These are phyloP conservation scores for Buphagus erythrorhynchus DNA, from an alignment of 2,797 vertebrate species.

Conservation along the genomic window DNA sequence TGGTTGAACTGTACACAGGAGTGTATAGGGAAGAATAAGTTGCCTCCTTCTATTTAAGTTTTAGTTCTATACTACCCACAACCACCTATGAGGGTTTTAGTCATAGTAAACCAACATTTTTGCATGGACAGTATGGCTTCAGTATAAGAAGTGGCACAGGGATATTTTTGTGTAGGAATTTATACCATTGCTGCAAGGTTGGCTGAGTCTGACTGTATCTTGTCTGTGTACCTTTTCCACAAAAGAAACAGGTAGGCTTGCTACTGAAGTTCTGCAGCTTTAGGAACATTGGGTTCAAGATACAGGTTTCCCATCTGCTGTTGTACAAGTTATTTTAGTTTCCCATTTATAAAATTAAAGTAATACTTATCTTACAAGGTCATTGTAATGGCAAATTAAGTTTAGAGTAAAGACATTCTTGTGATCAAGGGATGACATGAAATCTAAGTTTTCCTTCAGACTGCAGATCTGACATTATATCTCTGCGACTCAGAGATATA, in stretches of 20 bases:
- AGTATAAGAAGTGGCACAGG: neutral
- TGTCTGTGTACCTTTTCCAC: neutral
- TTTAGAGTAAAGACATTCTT: neutral
- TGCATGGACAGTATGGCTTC: neutral
- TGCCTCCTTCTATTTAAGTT: neutral
- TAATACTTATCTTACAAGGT: neutral
- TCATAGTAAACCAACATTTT: neutral
- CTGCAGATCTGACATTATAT: neutral
- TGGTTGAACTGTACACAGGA: neutral
- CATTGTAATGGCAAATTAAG: slow-evolving; percentile 27
- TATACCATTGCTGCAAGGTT: neutral
- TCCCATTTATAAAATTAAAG: neutral
- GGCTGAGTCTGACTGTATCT: neutral
- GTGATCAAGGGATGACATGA: neutral
- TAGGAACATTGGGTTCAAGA: neutral
- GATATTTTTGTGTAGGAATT: neutral
- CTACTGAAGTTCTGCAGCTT: neutral
- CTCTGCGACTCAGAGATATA: neutral
- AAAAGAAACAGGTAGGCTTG: neutral
- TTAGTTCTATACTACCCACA: neutral
- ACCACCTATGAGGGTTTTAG: neutral
- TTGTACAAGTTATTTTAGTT: slow-evolving; percentile 17
- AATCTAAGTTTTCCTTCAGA: neutral
- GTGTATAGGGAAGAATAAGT: neutral
- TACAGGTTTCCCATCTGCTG: neutral